These are phyloP conservation scores for Cepaea hortensis DNA, from an alignment of 2,888 invertebrate genomes.

Conservation along the genomic window DNA sequence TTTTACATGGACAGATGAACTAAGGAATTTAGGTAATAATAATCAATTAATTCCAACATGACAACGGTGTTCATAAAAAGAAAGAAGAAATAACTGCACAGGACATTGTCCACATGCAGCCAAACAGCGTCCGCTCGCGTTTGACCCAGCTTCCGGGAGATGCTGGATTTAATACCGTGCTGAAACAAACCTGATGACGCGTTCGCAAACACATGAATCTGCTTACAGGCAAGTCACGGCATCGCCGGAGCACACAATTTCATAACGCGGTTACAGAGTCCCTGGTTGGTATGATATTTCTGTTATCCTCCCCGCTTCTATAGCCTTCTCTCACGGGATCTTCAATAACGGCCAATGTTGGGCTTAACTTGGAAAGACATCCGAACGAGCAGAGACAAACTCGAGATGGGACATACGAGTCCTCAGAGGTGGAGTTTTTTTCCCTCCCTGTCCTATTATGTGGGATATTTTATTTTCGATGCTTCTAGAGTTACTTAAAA, in stretches of 20 bases:
- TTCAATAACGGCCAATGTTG: slow-evolving; percentile 13
- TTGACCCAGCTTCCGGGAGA: not conserved
- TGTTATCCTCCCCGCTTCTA: not conserved
- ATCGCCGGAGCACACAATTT: not conserved
- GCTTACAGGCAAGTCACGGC: not conserved
- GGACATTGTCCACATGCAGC: no score
- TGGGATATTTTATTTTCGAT: slow-evolving; percentile 23
- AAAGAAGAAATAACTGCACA: no score
- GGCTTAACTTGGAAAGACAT: not conserved
- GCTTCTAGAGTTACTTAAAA: not conserved
- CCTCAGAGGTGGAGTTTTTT: not conserved
- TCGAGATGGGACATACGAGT: slow-evolving; percentile 27
- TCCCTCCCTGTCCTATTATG: not conserved
- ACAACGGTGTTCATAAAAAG: no score
- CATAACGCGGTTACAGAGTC: not conserved
- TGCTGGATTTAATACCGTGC: not conserved
- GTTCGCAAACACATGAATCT: not conserved
- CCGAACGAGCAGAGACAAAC: slow-evolving; percentile 23
- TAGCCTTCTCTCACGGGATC: slow-evolving; percentile 11
- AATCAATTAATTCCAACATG: no score
- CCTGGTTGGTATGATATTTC: not conserved
- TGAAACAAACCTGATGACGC: slow-evolving; percentile 5
- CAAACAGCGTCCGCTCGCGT: not conserved
- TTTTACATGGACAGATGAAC: no score
- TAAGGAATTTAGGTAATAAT: no score